Conservation (phyloP, 2,113 vertebrate genomes). For the Tragelaphus strepsiceros region DNA sequence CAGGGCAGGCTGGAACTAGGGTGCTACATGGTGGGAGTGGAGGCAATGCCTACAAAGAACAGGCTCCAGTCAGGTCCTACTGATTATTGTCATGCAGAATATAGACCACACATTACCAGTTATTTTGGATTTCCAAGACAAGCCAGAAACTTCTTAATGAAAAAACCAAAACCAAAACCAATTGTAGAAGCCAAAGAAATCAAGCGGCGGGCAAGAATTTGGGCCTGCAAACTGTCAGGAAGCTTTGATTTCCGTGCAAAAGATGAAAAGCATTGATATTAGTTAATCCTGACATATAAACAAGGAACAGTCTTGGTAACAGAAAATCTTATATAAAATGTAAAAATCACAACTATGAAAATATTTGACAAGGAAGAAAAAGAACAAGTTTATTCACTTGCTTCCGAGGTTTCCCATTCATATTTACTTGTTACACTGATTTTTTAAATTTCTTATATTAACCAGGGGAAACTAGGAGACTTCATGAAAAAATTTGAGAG, state of each 20-base stretch:
- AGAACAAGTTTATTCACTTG: not conserved
- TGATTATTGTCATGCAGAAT: not conserved
- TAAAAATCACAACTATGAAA: not conserved
- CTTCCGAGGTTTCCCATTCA: not conserved
- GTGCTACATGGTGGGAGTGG: fast-evolving
- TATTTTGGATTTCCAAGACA: not conserved
- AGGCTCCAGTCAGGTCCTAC: not conserved
- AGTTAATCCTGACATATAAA: not conserved
- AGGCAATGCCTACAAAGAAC: fast-evolving
- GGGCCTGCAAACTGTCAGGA: not conserved
- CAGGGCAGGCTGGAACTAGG: fast-evolving
- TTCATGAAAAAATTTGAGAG: not conserved
- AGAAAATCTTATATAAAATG: not conserved
- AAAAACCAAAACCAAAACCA: not conserved
- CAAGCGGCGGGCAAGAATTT: not conserved
- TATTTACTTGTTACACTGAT: not conserved
- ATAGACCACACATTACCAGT: not conserved
- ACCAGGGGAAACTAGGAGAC: not conserved
- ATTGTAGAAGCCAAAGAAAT: not conserved
- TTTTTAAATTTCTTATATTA: not conserved
- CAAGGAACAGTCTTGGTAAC: not conserved
- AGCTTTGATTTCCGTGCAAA: not conserved
- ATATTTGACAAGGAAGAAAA: not conserved
- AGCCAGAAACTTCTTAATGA: not conserved
- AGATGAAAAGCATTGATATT: not conserved